A percentile compares a stretch with the other conserved stretches of the same genome.
Evolutionary conservation across 2,797 vertebrate species (phyloP).

Genomic region (Poecilia picta): DNA sequence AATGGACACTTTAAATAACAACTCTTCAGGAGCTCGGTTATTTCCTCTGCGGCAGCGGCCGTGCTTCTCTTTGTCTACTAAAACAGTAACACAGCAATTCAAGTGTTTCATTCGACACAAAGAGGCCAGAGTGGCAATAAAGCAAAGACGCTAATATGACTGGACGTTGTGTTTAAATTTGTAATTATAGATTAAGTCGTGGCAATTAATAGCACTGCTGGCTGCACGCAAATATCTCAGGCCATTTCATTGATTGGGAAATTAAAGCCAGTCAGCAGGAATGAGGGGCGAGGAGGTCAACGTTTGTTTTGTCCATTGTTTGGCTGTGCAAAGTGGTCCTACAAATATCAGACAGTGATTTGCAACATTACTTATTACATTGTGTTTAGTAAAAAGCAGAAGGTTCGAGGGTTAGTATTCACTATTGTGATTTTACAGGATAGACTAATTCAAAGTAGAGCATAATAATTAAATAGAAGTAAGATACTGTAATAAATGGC

Average conservation of each 20-base stretch:
- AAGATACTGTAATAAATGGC: background rate
- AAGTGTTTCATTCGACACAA: conserved; percentile 73
- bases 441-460: background rate
- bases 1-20: conserved; percentile 21
- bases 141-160: conserved; percentile 71
- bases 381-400: background rate
- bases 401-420: background rate
- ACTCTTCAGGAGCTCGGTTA: conserved; percentile 34
- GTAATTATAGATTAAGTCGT: conserved; percentile 78
- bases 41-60: conserved; percentile 41
- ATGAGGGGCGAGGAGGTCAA: conserved; percentile 24
- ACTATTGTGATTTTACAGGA: background rate
- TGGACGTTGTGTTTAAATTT: conserved; percentile 74
- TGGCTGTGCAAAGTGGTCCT: conserved; percentile 20
- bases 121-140: conserved; percentile 72
- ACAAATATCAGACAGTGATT: background rate
- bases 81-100: conserved; percentile 61
- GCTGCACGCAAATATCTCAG: conserved; percentile 57
- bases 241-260: conserved; percentile 69
- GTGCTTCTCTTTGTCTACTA: conserved; percentile 51
- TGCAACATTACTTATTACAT: background rate
- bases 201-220: conserved; percentile 66
- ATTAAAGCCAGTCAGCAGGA: conserved; percentile 67
- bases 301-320: conserved; percentile 36
- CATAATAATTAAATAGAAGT: background rate